Evolutionary conservation across 2,113 vertebrate genomes (phyloP).

Genomic region (Crotalus horridus): DNA sequence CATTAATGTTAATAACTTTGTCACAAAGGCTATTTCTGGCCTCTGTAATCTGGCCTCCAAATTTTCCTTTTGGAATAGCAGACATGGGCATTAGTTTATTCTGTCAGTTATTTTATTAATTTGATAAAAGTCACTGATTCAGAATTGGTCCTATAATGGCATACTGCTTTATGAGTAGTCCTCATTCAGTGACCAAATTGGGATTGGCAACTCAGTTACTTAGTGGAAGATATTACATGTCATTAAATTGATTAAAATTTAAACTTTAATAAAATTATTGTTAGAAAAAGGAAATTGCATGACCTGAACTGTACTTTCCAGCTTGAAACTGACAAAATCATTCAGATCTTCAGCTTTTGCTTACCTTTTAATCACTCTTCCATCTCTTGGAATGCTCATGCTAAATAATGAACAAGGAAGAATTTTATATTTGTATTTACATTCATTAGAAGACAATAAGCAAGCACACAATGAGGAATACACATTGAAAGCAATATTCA

Average conservation of each 20-base stretch:
- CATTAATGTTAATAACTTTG: constrained; percentile 22
- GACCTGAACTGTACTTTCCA: background rate
- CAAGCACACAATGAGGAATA: background rate
- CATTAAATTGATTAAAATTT: too few relatives aligned
- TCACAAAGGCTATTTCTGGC: constrained; percentile 27
- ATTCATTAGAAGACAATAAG: background rate
- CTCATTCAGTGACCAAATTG: background rate
- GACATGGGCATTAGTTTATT: constrained; percentile 59
- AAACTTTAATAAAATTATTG: background rate
- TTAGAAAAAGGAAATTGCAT: background rate
- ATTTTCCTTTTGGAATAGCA: constrained; percentile 44
- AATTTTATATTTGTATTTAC: background rate
- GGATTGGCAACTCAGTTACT: background rate
- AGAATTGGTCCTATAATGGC: constrained; percentile 49
- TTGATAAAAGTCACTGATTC: constrained; percentile 53
- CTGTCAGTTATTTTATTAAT: constrained; percentile 52
- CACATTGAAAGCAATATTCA: background rate
- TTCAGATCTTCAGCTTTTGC: background rate
- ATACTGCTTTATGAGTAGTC: constrained; percentile 43
- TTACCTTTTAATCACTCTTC: background rate
- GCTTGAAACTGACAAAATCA: background rate
- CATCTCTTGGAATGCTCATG: background rate
- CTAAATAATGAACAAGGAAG: background rate
- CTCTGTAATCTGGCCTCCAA: constrained; percentile 14
- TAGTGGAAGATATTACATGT: too few relatives aligned